These are phyloP conservation scores for Ophion ventricosus DNA, from an alignment of 2,888 invertebrate genomes.

Conservation along the genomic window DNA sequence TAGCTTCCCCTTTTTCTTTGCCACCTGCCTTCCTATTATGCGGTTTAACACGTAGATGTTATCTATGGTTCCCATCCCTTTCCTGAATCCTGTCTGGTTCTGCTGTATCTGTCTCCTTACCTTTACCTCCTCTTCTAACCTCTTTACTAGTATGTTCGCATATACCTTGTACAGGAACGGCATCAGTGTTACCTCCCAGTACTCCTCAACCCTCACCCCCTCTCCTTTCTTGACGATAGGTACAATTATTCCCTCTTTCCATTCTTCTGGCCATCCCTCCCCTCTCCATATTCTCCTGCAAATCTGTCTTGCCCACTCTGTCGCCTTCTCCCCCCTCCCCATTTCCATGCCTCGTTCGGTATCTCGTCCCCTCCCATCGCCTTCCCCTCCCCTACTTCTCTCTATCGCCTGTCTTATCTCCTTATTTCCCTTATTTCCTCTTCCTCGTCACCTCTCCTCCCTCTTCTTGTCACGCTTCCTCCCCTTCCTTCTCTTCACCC, in stretches of 20 bases:
- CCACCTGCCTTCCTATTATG: conserved; percentile 10
- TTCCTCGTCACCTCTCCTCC: neutral
- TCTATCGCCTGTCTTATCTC: neutral
- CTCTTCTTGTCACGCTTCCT: no score
- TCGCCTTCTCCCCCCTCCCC: neutral
- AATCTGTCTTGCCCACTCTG: neutral
- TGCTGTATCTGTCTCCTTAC: neutral
- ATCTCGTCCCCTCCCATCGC: conserved; percentile 20
- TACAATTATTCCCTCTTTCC: conserved; percentile 26
- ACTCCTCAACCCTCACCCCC: conserved; percentile 5
- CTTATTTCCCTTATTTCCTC: conserved; percentile 6
- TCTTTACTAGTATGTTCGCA: neutral
- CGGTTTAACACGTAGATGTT: conserved; percentile 11
- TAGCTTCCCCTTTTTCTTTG: neutral
- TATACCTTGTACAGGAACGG: conserved; percentile 39
- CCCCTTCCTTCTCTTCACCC: neutral
- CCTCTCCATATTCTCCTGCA: neutral
- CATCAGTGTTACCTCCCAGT: conserved; percentile 54
- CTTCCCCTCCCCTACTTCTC: conserved; percentile 6
- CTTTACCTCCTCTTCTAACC: conserved; percentile 4
- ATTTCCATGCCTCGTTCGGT: conserved; percentile 35
- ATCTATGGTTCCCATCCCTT: conserved; percentile 16
- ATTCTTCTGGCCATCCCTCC: conserved; percentile 24
- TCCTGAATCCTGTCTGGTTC: conserved; percentile 27
- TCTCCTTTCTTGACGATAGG: conserved; percentile 16